These are phyloP conservation scores for Margarornis squamiger DNA, from an alignment of 2,797 vertebrate genomes.

Conservation along the genomic window DNA sequence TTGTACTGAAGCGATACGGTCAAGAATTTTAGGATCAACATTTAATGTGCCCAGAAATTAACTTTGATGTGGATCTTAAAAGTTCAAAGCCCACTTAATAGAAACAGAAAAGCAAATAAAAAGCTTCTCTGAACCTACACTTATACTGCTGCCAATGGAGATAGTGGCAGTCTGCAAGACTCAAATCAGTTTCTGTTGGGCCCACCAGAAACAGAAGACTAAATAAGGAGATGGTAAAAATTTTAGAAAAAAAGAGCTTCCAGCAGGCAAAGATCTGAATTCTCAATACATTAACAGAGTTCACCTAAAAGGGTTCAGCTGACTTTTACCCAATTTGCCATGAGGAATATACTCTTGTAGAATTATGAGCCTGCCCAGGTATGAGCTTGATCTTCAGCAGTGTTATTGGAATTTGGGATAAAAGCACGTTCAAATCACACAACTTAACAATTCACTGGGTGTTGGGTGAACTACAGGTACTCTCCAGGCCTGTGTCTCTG, in stretches of 20 bases:
- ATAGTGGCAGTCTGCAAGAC: neutral
- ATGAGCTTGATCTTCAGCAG: accelerated
- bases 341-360: neutral
- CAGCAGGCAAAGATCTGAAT: neutral
- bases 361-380: neutral
- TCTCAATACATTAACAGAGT: neutral
- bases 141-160: neutral
- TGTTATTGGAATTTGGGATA: neutral
- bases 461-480: neutral
- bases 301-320: neutral
- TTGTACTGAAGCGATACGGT: neutral
- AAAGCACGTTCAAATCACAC: neutral
- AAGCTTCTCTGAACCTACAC: neutral
- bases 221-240: neutral
- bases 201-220: neutral
- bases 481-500: neutral
- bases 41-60: neutral
- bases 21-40: neutral
- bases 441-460: accelerated
- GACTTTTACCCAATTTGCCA: neutral
- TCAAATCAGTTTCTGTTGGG: neutral
- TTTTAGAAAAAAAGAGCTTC: neutral
- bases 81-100: constrained; percentile 16
- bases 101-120: neutral
- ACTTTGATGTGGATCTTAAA: constrained; percentile 18